Percentiles rank a stretch among this genome's conserved stretches.
phyloP scores from a whole-genome alignment of 1,140 invertebrate genomes.

The Eupristina koningsbergeri region DNA sequence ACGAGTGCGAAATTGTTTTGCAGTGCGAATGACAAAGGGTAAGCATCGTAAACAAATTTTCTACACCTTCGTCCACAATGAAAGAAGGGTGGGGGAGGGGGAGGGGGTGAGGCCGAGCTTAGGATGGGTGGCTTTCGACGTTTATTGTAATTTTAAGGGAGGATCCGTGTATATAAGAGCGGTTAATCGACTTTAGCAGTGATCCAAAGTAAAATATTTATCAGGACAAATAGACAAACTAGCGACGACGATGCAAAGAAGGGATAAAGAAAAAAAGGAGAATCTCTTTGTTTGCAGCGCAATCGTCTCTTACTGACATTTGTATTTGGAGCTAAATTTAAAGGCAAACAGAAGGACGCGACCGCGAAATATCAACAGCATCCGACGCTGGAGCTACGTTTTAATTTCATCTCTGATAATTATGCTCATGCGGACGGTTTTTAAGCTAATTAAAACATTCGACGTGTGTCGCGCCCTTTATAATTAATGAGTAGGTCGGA shows the following conservation, averaged over 20 bases:
- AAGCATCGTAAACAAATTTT: too few relatives aligned
- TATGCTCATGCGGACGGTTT: constrained; percentile 71
- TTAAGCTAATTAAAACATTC: constrained; percentile 74
- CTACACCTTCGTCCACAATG: too few relatives aligned
- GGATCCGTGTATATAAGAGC: background rate
- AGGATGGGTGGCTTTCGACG: background rate
- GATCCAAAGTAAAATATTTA: constrained; percentile 29
- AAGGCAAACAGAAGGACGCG: constrained; percentile 60
- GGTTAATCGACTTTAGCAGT: constrained; percentile 15
- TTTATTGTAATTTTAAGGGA: background rate
- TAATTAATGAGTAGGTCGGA: constrained; percentile 70
- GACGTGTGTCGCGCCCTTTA: constrained; percentile 57
- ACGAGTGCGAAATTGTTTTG: background rate
- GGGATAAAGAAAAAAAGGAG: background rate
- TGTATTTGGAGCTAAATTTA: constrained; percentile 21
- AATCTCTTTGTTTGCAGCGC: constrained; percentile 13
- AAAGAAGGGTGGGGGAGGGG: too few relatives aligned
- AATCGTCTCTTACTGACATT: constrained; percentile 11
- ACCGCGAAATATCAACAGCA: constrained; percentile 68
- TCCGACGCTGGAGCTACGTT: constrained; percentile 61
- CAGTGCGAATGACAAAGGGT: too few relatives aligned
- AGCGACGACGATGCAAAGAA: background rate
- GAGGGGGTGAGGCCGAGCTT: background rate
- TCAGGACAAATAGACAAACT: constrained; percentile 7
- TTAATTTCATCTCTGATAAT: constrained; percentile 72